These are phyloP conservation scores for Regulus satrapa DNA, from an alignment of 2,113 vertebrate species.

Conservation along the genomic window DNA sequence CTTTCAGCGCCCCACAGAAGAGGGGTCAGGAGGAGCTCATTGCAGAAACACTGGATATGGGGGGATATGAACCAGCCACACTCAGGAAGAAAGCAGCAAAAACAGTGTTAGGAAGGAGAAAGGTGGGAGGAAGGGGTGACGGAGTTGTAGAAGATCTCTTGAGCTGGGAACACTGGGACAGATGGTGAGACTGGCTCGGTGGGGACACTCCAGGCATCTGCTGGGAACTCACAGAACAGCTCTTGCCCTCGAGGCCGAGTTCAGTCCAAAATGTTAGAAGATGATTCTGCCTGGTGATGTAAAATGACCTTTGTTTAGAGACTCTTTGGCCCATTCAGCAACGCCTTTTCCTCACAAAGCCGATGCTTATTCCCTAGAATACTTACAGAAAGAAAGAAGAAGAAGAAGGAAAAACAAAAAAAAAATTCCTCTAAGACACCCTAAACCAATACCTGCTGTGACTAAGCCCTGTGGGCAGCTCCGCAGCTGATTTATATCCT, in stretches of 20 bases:
- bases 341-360: constrained; percentile 34
- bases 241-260: background rate
- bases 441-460: constrained; percentile 66
- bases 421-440: constrained; percentile 28
- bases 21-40: background rate
- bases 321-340: background rate
- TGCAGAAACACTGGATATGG: background rate
- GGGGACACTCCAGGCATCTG: background rate
- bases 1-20: background rate
- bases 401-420: background rate
- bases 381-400: too few species aligned
- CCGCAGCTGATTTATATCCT: constrained; percentile 52
- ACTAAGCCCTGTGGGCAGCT: constrained; percentile 56
- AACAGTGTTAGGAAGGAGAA: background rate
- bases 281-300: background rate
- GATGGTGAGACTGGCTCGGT: background rate
- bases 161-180: background rate
- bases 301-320: constrained; percentile 28
- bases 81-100: background rate
- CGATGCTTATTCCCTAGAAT: constrained; percentile 55
- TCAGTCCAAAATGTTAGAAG: background rate
- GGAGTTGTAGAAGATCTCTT: background rate
- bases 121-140: background rate
- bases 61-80: background rate
- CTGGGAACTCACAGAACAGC: background rate